Conservation (phyloP, 1,140 invertebrate genomes). For the Drosophila sulfurigaster region DNA sequence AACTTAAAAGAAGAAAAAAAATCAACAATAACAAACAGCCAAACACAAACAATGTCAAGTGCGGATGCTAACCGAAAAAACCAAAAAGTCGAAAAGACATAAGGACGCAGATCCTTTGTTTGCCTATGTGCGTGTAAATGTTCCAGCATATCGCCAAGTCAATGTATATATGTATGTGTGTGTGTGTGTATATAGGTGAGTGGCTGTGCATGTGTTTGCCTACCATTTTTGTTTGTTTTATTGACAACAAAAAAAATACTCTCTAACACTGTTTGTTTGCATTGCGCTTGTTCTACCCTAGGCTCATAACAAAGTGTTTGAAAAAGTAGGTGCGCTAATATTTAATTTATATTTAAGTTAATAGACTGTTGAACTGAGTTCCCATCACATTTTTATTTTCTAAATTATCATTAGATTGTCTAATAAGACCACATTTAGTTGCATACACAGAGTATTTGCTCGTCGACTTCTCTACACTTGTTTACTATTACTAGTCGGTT, state of each 20-base stretch:
- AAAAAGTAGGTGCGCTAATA: not conserved
- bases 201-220: conserved; percentile 41
- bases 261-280: conserved; percentile 43
- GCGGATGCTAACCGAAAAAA: conserved; percentile 17
- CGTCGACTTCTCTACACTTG: not conserved
- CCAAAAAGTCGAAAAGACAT: conserved; percentile 64
- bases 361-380: too few relatives aligned
- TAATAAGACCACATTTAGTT: too few relatives aligned
- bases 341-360: too few relatives aligned
- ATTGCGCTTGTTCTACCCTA: conserved; percentile 10
- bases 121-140: conserved; percentile 33
- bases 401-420: not conserved
- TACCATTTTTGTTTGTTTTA: conserved; percentile 62
- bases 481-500: not conserved
- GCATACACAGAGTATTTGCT: not conserved
- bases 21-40: conserved; percentile 17
- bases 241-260: conserved; percentile 55
- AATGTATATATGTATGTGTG: not conserved
- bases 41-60: conserved; percentile 69
- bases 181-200: conserved; percentile 38
- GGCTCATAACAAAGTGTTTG: too few relatives aligned
- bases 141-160: conserved; percentile 3
- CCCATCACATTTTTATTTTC: too few relatives aligned
- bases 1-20: conserved; percentile 39
- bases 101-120: conserved; percentile 53